Evolutionary conservation across 2,888 invertebrate genomes (phyloP).

Genomic region (Malthinus seriepunctatus): DNA sequence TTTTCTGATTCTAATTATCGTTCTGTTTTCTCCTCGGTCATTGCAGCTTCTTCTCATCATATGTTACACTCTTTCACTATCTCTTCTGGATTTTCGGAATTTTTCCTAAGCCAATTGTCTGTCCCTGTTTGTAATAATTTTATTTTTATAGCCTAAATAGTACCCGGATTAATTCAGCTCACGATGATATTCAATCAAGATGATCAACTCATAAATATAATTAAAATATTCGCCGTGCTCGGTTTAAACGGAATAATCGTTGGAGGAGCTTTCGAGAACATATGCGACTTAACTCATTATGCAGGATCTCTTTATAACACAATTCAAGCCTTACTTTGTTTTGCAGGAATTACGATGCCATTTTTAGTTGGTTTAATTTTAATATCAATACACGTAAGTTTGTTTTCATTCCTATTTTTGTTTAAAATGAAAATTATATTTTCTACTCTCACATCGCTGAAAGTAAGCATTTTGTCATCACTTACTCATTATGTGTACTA

Average conservation of each 20-base stretch:
- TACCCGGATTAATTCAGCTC: conserved; percentile 4
- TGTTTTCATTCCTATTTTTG: neutral
- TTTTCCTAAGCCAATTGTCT: too few species aligned
- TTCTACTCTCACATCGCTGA: too few species aligned
- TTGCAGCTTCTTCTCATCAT: too few species aligned
- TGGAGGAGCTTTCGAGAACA: conserved; percentile 7
- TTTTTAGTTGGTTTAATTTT: neutral
- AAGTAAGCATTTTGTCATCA: too few species aligned
- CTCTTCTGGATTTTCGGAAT: too few species aligned
- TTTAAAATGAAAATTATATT: too few species aligned
- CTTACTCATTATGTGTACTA: too few species aligned
- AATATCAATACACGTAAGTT: neutral
- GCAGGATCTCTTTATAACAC: neutral
- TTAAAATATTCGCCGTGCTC: neutral
- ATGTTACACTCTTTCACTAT: too few species aligned
- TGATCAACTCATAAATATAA: neutral
- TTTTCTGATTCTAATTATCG: too few species aligned
- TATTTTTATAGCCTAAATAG: too few species aligned
- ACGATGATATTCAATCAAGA: neutral
- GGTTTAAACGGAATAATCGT: conserved; percentile 8
- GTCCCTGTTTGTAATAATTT: too few species aligned
- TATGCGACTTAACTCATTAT: conserved; percentile 6
- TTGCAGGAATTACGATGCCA: conserved; percentile 3
- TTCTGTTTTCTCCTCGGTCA: too few species aligned
- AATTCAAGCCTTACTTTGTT: conserved; percentile 2